phyloP scores from a whole-genome alignment of 2,888 invertebrate genomes.

The Mythimna albipuncta region DNA sequence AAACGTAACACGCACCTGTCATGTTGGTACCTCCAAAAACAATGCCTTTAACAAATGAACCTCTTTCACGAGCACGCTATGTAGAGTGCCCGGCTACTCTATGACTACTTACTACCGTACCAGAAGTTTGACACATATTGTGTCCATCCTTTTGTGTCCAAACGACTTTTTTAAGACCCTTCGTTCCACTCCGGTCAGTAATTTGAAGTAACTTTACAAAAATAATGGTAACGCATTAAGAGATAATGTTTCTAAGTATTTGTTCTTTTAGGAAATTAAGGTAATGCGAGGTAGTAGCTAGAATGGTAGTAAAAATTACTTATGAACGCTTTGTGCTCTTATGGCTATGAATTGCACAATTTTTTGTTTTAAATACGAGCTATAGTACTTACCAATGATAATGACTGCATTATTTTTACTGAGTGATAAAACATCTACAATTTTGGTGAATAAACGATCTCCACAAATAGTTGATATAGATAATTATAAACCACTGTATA shows the following conservation, averaged over 20 bases:
- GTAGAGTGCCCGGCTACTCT: slow-evolving; percentile 42
- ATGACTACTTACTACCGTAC: slow-evolving; percentile 78
- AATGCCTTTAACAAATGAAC: slow-evolving; percentile 55
- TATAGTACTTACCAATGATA: background rate
- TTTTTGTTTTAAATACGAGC: background rate
- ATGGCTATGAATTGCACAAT: slow-evolving; percentile 23
- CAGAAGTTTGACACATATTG: slow-evolving; percentile 82
- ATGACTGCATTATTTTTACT: background rate
- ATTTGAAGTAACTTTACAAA: slow-evolving; percentile 46
- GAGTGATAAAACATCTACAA: no score
- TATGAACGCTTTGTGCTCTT: background rate
- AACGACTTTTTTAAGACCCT: slow-evolving; percentile 59
- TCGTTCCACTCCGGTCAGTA: slow-evolving; percentile 42
- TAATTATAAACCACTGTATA: no score
- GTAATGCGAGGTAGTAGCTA: slow-evolving; percentile 44
- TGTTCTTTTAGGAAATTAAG: slow-evolving; percentile 30
- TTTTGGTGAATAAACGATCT: no score
- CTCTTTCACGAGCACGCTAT: slow-evolving; percentile 42
- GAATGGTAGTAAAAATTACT: slow-evolving; percentile 17
- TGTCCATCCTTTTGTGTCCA: slow-evolving; percentile 68
- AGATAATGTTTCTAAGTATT: slow-evolving; percentile 43
- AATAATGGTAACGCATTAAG: slow-evolving; percentile 55
- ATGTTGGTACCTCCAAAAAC: slow-evolving; percentile 43
- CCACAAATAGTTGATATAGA: no score
- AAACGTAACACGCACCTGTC: slow-evolving; percentile 50